Base-by-base conservation (phyloP, 1,140 invertebrate genomes). In the Ceratosolen fusciceps region DNA sequence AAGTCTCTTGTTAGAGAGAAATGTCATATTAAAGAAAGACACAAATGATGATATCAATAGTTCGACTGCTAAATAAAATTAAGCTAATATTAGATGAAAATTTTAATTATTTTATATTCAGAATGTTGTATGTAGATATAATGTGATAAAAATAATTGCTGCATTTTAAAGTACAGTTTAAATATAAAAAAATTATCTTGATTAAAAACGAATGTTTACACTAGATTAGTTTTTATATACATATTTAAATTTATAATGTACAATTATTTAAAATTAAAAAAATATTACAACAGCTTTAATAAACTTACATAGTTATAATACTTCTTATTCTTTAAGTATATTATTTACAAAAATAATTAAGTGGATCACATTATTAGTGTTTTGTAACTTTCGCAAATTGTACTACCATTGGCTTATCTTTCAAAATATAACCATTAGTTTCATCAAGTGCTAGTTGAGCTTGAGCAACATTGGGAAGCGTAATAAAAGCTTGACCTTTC, bases 401-500 rank as follows among this genome's bases (percentile, higher is more conserved):
- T 77, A 98, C 96, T 73, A 97, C 95, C 91, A 98, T 94, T 43
- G 96, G 96, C 90, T 96, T 98, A 81, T 95, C 94, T 88, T 96
- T 95, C 19, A 98, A 89, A 82, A 97, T 92, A 87, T 92, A 96
- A n/a, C 96, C 97, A 91, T 98, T 97, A 10, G 96, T 97, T 88
- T 97, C 95, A 83, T 92, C 90, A 0, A 98, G 86, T 39, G 97
- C 97, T 85, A 91, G 90, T 87, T 93, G 90, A 2, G 96, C 96
- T 83, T 93, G 90, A 73, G 92, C 90, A n/a, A 94, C 91, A 85
- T 91, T 93, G 78, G 94, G 93, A 68, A 98, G 92, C 10, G 95
- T 96, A 0, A 99, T 91, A 92, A 99, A 99, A 9, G 96, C 96
- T 91, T 99, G 97, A 0, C 97, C 97, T 90, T 98, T 98, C 97